A percentile compares a stretch with the other conserved stretches of the same genome.
Evolutionary conservation across 2,113 vertebrate species (phyloP).

Genomic region (Aix galericulata): DNA sequence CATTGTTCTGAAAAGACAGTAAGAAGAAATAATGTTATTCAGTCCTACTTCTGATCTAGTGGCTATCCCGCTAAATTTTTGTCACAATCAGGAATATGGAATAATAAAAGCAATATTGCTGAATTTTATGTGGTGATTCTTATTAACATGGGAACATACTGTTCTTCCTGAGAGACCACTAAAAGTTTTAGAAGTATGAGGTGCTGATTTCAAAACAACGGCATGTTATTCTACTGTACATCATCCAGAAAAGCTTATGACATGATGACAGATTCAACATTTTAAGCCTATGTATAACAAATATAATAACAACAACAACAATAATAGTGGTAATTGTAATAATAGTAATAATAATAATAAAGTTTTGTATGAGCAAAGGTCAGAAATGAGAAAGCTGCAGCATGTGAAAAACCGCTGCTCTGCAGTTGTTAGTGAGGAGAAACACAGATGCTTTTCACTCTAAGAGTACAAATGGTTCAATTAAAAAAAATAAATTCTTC

Average conservation of each 20-base stretch:
- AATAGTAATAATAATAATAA: too few relatives aligned
- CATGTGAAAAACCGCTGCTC: background rate
- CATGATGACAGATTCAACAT: background rate
- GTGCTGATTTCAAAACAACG: background rate
- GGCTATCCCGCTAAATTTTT: background rate
- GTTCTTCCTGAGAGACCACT: background rate
- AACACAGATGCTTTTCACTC: accelerated
- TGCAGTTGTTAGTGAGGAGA: background rate
- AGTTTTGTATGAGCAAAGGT: background rate
- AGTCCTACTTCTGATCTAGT: background rate
- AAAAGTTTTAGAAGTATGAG: background rate
- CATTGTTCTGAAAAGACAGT: background rate
- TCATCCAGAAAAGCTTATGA: background rate
- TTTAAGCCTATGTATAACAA: background rate
- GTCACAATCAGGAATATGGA: background rate
- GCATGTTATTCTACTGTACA: background rate
- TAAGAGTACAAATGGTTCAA: background rate
- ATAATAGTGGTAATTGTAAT: too few relatives aligned
- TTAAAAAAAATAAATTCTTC: background rate
- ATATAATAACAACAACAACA: too few relatives aligned
- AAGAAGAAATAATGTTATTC: background rate
- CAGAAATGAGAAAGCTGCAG: background rate
- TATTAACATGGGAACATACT: background rate
- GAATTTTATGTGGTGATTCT: background rate
- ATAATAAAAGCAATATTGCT: background rate